Conservation (phyloP, 2,888 invertebrate genomes). For the Epinotia bilunana region DNA sequence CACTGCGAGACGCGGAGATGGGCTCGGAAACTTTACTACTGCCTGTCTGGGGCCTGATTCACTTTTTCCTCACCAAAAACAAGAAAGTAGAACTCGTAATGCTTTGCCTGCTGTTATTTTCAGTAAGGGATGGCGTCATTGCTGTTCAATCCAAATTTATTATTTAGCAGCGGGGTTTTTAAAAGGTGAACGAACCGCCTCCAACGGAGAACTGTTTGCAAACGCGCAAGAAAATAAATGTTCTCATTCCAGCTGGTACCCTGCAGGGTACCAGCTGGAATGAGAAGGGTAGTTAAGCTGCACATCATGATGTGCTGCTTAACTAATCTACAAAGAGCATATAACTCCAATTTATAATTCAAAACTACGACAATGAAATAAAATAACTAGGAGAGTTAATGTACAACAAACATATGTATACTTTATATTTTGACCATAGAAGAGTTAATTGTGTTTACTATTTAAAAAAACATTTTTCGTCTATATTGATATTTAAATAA, state of each 20-base stretch:
- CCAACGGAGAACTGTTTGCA: conserved; percentile 20
- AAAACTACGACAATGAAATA: neutral
- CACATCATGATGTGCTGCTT: neutral
- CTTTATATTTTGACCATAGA: neutral
- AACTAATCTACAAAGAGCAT: conserved; percentile 8
- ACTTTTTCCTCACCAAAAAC: conserved; percentile 40
- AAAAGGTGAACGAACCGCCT: conserved; percentile 28
- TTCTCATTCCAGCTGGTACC: conserved; percentile 1
- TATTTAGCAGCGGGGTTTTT: conserved; percentile 38
- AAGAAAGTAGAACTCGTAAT: conserved; percentile 43
- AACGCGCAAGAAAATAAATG: conserved; percentile 20
- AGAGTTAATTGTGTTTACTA: too few relatives aligned
- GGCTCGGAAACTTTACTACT: conserved; percentile 73
- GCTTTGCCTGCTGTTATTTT: conserved; percentile 41
- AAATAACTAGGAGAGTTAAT: neutral
- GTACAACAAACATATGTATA: neutral
- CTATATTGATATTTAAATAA: too few relatives aligned
- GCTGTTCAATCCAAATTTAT: conserved; percentile 42
- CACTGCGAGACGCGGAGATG: conserved; percentile 76
- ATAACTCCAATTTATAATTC: neutral
- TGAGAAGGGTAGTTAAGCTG: too few relatives aligned
- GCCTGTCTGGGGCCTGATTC: conserved; percentile 48
- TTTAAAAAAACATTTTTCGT: too few relatives aligned
- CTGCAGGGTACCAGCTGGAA: too few relatives aligned
- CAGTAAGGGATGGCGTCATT: conserved; percentile 43